A percentile compares a stretch with the other conserved stretches of the same genome.
These are phyloP conservation scores for Tetramorium parvispinum DNA, from an alignment of 1,140 invertebrate species.

Conservation along the genomic window DNA sequence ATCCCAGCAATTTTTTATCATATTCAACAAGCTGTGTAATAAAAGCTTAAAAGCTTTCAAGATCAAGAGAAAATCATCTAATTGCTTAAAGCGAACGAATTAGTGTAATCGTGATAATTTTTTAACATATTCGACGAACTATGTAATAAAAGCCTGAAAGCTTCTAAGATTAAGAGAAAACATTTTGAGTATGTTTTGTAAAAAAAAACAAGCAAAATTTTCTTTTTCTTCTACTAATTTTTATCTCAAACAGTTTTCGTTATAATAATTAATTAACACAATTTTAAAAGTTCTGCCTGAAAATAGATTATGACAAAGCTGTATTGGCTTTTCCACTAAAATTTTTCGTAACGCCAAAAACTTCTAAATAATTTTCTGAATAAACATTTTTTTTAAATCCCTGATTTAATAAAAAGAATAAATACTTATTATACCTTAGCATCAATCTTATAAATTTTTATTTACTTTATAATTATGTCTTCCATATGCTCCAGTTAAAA, in stretches of 20 bases:
- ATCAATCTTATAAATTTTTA: background rate
- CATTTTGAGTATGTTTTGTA: background rate
- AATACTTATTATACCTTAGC: background rate
- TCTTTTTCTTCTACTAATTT: background rate
- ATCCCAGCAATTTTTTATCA: background rate
- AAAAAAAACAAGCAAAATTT: background rate
- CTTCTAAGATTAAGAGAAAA: background rate
- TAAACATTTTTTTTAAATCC: too few relatives aligned
- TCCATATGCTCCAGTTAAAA: constrained; percentile 10
- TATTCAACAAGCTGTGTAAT: background rate
- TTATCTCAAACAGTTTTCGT: background rate
- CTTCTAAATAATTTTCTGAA: background rate
- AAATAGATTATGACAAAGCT: background rate
- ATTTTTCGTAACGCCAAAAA: background rate
- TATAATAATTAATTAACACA: background rate
- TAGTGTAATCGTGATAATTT: background rate
- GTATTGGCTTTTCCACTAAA: background rate
- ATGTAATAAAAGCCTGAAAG: background rate
- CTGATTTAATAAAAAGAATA: background rate
- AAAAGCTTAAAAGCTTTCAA: background rate
- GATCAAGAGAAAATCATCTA: background rate
- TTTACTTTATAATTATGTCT: constrained; percentile 11
- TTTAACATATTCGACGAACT: background rate
- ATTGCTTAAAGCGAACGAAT: background rate
- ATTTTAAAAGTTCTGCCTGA: background rate